Evolutionary conservation across 1,140 invertebrate species (phyloP), one percentile per base, ranked within the genome.

Genomic region (Propsilocerus akamusi): DNA sequence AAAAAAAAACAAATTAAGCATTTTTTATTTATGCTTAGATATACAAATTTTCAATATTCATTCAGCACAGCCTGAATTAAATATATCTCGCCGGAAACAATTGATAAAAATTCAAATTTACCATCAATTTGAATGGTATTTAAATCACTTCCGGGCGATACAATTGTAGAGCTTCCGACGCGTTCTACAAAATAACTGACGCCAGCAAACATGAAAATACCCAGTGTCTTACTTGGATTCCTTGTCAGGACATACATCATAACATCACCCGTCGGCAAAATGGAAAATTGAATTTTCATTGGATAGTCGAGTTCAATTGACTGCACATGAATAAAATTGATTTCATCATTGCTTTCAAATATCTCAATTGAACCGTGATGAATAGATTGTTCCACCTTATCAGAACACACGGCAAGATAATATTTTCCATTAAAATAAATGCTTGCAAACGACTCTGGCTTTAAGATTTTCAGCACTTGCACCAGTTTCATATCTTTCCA

Each of bases 241-340:
- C 10, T 30, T 23, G 47, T 49, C 20, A 49, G 47, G 11, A 30
- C n/a, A 8, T 49, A 49, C n/a, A 49, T 14, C 10, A 49, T 14
- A n/a, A 49, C 14, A 20, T 49, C 47, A 17, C 14, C 26, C 7
- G 47, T 24, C 5, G 47, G 26, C n/a, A 24, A 12, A 17, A 11
- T n/a, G 2, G 47, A 49, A 12, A 49, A 26, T 22, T 49, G n/a
- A 7, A 49, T 22, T n/a, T 11, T 12, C 7, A 11, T 49, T 28
- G 47, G 26, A 49, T 22, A 20, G n/a, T 49, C 24, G 5, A 28
- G 12, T 14, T 17, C n/a, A 8, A 49, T 28, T 22, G n/a, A 30
- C 17, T 49, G 47, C 11, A 49, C 14, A 30, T 30, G 25, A 6
- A 14, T 10, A 6, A 47, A 26, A 24, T 25, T 20, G 2, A 41